Evolutionary conservation across 2,797 vertebrate species (phyloP), one percentile per base, ranked within the genome.

Genomic region (Remorina albescens): DNA sequence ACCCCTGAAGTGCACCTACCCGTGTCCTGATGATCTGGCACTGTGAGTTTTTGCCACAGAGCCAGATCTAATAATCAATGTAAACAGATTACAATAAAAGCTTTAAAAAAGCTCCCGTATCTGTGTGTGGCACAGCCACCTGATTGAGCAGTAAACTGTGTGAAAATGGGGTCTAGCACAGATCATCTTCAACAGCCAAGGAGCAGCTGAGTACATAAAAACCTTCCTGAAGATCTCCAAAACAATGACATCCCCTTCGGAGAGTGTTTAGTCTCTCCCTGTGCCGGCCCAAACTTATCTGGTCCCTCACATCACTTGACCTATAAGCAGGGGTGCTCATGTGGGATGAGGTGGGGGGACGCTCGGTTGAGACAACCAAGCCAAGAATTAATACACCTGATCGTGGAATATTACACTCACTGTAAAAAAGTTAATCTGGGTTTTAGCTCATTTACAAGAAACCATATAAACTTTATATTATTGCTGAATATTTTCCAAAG

Each of bases 201-300:
- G 86, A 95, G 92, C 95, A 97, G 96, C 96, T 97, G 95, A 96
- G 95, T 94, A 97, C 96, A 97, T 97, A 97, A 95, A 95, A 92
- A 86, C 89, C 90, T 59, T 76, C 53, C 92, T 87, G 81, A 94
- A 95, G 94, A 95, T 96, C 95, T 96, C 91, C 95, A 96, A 97
- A 98, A 97, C 96, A 97, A 93, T 92, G 89, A 92, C 95, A 96
- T 96, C 95, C 95, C 96, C 96, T 88, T 94, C 94, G 73, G 95
- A 90, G 93, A 94, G 95, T 97, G 96, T 97, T 98, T 98, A 97
- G 96, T 97, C 96, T 98, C 95, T 95, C 94, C 92, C 92, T 85
- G 89, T 90, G 87, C 90, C 85, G 89, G 81, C 90, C 87, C 78
- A 87, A 91, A 94, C 94, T 95, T 95, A 95, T 96, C 96, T 96